Evolutionary conservation across 2,888 invertebrate species (phyloP).

Genomic region (Stenoptilia bipunctidactyla): DNA sequence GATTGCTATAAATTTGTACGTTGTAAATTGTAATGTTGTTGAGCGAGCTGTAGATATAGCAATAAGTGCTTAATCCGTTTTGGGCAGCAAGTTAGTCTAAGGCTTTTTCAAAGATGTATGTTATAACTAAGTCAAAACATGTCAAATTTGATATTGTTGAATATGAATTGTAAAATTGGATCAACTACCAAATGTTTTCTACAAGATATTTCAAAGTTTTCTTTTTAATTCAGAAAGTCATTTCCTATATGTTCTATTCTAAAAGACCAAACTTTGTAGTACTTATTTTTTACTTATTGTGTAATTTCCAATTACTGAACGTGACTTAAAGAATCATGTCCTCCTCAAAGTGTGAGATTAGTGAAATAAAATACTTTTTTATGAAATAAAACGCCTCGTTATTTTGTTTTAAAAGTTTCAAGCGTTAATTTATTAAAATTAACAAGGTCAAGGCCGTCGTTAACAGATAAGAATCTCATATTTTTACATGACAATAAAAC

Average conservation of each 20-base stretch:
- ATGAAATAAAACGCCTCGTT: not conserved
- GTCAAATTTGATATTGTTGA: slow-evolving; percentile 15
- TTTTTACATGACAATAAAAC: no score
- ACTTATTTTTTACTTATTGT: not conserved
- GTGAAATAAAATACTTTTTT: not conserved
- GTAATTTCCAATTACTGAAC: not conserved
- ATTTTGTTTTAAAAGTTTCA: not conserved
- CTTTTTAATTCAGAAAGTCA: not conserved
- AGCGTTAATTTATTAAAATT: not conserved
- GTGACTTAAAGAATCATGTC: not conserved
- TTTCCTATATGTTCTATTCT: not conserved
- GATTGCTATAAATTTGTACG: slow-evolving; percentile 38
- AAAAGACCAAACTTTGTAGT: not conserved
- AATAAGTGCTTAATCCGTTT: slow-evolving; percentile 31
- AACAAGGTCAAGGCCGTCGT: no score
- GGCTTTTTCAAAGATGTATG: slow-evolving; percentile 17
- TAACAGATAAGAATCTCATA: no score
- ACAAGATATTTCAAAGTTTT: no score
- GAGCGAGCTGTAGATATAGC: slow-evolving; percentile 30
- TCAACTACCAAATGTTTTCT: slow-evolving; percentile 22
- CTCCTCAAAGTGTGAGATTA: not conserved
- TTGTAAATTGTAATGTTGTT: slow-evolving; percentile 41
- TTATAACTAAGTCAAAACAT: slow-evolving; percentile 1
- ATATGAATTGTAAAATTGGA: slow-evolving; percentile 38
- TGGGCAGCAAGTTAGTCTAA: slow-evolving; percentile 25